Base-by-base conservation (phyloP, 2,113 vertebrate species). In the Leiothrix lutea region DNA sequence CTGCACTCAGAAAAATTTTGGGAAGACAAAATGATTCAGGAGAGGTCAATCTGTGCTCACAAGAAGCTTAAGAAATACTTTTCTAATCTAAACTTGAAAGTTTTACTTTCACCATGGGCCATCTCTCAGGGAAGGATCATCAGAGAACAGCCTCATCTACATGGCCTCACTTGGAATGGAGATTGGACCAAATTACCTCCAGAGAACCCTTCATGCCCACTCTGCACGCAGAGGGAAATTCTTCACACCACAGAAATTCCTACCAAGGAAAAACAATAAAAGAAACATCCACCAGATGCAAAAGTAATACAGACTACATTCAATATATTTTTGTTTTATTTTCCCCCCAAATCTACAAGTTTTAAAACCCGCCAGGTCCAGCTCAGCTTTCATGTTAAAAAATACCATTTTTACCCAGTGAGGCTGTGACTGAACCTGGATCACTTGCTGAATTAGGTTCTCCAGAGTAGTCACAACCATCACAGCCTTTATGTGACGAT, bases 1-100 rank as follows among this genome's bases (percentile, higher is more conserved):
- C 90, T 94, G 73, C 24, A 45, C 65, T 89, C 33, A 64, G 73
- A 84, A 87, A 89, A 89, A 87, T 36, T 53, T 53, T 47, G 33
- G 36, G 70, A 85, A 87, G n/a, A 79, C 40, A 90, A 90, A 93
- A 91, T 53, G 8, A 50, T 72, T 79, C 74, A 69, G 54, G 25
- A 65, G 66, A 48, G 25, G 18, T 42, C 62, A 81, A 36, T 25
- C 71, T 67, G 20, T 20, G 35, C 73, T 69, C 73, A 72, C 15
- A 62, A 67, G 66, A 82, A 71, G 31, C 31, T 69, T 72, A 79
- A 93, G 61, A 87, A 94, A 79, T 48, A 20, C 31, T 90, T 83
- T 88, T 58, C 67, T 92, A 86, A 80, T 88, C 42, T 86, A 80
- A 95, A 83, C 21, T 12, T 53, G n/a, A 70, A 83, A 47, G 51